Evolutionary conservation across 2,113 vertebrate genomes (phyloP).

Genomic region (Synodontis membranacea): DNA sequence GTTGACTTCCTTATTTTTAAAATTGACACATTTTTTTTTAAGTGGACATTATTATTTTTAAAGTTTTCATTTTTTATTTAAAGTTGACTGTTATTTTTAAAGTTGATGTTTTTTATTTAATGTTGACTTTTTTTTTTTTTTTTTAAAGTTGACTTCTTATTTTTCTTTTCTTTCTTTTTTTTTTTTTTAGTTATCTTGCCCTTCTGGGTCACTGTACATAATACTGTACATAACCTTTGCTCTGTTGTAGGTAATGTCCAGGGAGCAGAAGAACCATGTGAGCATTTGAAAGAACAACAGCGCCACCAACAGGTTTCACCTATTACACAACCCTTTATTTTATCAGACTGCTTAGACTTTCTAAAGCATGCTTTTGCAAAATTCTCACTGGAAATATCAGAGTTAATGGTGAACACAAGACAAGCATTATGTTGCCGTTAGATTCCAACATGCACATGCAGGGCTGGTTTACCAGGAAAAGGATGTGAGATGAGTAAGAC

Average conservation of each 20-base stretch:
- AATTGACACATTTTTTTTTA: too few species aligned
- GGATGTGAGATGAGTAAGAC: neutral
- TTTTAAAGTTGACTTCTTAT: too few species aligned
- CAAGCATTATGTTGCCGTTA: neutral
- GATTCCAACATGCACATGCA: neutral
- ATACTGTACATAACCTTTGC: too few species aligned
- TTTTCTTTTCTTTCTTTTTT: too few species aligned
- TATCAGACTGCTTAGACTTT: neutral
- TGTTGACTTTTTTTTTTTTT: too few species aligned
- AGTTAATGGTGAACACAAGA: neutral
- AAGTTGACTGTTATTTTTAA: too few species aligned
- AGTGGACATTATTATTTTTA: too few species aligned
- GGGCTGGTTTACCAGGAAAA: neutral
- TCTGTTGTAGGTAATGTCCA: conserved; percentile 69
- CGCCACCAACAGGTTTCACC: conserved; percentile 74
- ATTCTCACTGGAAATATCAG: neutral
- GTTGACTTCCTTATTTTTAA: too few species aligned
- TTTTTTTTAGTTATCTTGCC: too few species aligned
- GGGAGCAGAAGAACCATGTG: conserved; percentile 84
- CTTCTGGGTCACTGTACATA: too few species aligned
- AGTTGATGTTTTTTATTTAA: too few species aligned
- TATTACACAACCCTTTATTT: neutral
- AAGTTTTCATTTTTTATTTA: too few species aligned
- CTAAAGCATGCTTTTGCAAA: neutral
- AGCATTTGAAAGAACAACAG: conserved; percentile 77